Percentiles rank a stretch among this genome's conserved stretches.
Conservation (phyloP, 2,888 invertebrate genomes). For the Globia sparganii region DNA sequence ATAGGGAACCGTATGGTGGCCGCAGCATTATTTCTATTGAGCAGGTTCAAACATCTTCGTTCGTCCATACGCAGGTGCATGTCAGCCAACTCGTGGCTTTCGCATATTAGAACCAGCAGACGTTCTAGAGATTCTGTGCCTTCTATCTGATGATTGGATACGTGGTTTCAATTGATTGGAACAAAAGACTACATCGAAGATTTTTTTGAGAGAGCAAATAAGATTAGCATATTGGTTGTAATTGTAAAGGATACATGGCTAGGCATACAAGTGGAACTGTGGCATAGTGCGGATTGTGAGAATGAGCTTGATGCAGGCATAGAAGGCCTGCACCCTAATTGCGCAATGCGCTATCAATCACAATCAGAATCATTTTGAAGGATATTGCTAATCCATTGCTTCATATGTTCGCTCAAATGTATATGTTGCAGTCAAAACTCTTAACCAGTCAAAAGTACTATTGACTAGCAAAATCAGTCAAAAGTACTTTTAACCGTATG, state of each 20-base stretch:
- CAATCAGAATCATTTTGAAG: no score
- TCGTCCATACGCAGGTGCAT: constrained; percentile 93
- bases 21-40: constrained; percentile 91
- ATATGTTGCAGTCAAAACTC: no score
- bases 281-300: background rate
- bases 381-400: no score
- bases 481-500: no score
- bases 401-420: no score
- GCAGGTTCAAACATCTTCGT: constrained; percentile 92
- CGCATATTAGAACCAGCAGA: constrained; percentile 89
- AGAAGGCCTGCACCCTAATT: no score
- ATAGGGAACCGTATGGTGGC: constrained; percentile 92
- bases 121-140: constrained; percentile 90
- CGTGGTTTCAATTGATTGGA: background rate
- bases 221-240: background rate
- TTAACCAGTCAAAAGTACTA: no score
- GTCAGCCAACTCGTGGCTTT: constrained; percentile 92
- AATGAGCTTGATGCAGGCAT: background rate
- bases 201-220: background rate
- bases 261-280: background rate
- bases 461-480: no score
- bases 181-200: background rate
- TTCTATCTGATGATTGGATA: constrained; percentile 84
- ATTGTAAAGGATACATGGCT: background rate
- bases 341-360: no score